A percentile compares a stretch with the other conserved stretches of the same genome.
Evolutionary conservation across 2,888 invertebrate genomes (phyloP).

Genomic region (Leptinotarsa rubiginosa): DNA sequence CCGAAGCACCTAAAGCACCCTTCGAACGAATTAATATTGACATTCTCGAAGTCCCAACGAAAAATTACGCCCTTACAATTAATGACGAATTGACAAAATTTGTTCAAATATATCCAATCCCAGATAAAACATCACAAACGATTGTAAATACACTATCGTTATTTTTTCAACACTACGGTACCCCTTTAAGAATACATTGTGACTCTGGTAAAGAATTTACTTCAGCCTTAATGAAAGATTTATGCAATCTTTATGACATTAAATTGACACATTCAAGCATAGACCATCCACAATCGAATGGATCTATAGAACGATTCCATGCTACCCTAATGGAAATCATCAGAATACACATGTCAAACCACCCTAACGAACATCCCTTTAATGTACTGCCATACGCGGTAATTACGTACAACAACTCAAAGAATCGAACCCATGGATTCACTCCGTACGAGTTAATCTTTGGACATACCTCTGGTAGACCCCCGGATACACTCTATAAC

Average conservation of each 20-base stretch:
- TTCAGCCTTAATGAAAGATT: slow-evolving; percentile 22
- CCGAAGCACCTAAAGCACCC: too few relatives aligned
- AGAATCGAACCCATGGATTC: not conserved
- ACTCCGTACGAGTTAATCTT: not conserved
- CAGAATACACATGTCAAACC: not conserved
- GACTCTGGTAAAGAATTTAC: not conserved
- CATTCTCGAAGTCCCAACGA: not conserved
- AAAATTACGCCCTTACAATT: not conserved
- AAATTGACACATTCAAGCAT: not conserved
- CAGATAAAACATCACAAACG: not conserved
- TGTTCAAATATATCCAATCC: not conserved
- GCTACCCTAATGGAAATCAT: not conserved
- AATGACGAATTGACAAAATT: not conserved
- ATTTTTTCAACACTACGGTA: not conserved
- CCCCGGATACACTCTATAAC: not conserved
- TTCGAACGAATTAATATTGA: not conserved
- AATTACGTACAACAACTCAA: not conserved
- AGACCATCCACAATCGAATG: not conserved
- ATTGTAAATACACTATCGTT: not conserved
- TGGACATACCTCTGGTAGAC: not conserved
- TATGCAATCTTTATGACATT: not conserved
- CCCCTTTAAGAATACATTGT: not conserved
- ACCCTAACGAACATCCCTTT: not conserved
- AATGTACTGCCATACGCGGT: not conserved
- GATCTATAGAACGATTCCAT: not conserved